Base-by-base conservation (phyloP, 1,140 invertebrate species). In the Aporrectodea caliginosa region DNA sequence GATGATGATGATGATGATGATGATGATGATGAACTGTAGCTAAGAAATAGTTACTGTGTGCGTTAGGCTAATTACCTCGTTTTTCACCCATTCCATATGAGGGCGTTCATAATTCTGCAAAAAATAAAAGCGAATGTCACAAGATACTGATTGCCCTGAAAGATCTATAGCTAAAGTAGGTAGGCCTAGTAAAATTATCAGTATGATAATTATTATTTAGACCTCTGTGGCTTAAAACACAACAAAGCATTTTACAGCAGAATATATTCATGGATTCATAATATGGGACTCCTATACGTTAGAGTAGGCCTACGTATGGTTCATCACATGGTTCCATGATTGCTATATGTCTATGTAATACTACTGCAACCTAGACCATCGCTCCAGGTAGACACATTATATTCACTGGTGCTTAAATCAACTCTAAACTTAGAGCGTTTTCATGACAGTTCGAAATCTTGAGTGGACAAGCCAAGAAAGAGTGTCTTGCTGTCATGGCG, bases 1-100 rank as follows among this genome's bases (percentile, higher is more conserved):
- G 43, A 58, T 58, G 43, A 58, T 58, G 43, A 58, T 58, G 43
- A 58, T 58, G 43, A 58, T 58, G 43, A 58, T 58, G 43, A 58
- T 58, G 43, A 58, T 58, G 43, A 58, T 58, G 43, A 22, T 22
- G 22, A 58, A 58, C 6, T 22, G 43, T 22, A 58, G 6, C 43
- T 58, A 58, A 58, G 22, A 12, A 12, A 58, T n/a, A 58, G 6
- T 58, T 58, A 58, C 22, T 12, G 22, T 12, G 22, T 58, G 43
- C 6, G 22, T 58, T 12, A 58, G 22, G 6, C 43, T 58, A 58
- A 6, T 58, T 58, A 22, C 43, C 43, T 6, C 6, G 22, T 58
- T 58, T 58, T 58, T 58, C 43, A 58, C 43, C 43, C 43, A 58
- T 58, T 58, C 43, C 6, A 58, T 12, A 58, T 58, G 22, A 12